Base-by-base conservation (phyloP, 2,888 invertebrate species). In the Halictus quadricinctus region DNA sequence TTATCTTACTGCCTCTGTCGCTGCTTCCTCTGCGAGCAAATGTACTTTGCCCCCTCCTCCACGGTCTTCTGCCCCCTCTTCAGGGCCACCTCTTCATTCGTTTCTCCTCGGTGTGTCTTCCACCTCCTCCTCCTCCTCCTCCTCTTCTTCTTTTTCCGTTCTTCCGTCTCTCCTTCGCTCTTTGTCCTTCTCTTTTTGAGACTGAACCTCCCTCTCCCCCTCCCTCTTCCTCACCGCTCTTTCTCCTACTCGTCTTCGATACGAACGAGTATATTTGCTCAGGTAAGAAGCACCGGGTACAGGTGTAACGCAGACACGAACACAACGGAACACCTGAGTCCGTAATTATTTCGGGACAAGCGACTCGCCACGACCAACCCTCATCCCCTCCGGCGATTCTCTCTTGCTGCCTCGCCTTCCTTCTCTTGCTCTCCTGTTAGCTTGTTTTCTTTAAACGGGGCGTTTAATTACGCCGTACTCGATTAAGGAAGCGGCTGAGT, bases 181-280 rank as follows among this genome's bases (percentile, higher is more conserved):
- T 36, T 66, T 36, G 15, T 64, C 13, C 64, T 66, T 66, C 36
- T 66, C 66, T 66, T 66, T 66, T 36, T 4, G 18, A 29, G 29
- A 18, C 60, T 36, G 21, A 18, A 18, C 36, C 13, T 46, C 25
- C 21, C 25, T n/a, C 29, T 4, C 8, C 77, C 66, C 58, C 69
- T 50, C 48, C 48, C 70, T 72, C 58, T 60, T 36, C 46, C 58
- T 1, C 58, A 21, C 1, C 36, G 64, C 70, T 74, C 50, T 72
- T 50, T 54, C 60, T 60, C 21, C 58, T n/a, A 54, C 79, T 84
- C 72, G 79, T 81, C 78, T 72, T 48, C 81, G 87, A 89, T 89
- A 86, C 87, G 87, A 78, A 89, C 87, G 84, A 89, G 89, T 90
- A 88, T 90, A 90, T 90, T 90, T 90, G 85, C 84, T 87, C 90